A percentile compares a stretch with the other conserved stretches of the same genome.
These are phyloP conservation scores for Mimumesa dahlbomi DNA, from an alignment of 2,888 invertebrate species.

Conservation along the genomic window DNA sequence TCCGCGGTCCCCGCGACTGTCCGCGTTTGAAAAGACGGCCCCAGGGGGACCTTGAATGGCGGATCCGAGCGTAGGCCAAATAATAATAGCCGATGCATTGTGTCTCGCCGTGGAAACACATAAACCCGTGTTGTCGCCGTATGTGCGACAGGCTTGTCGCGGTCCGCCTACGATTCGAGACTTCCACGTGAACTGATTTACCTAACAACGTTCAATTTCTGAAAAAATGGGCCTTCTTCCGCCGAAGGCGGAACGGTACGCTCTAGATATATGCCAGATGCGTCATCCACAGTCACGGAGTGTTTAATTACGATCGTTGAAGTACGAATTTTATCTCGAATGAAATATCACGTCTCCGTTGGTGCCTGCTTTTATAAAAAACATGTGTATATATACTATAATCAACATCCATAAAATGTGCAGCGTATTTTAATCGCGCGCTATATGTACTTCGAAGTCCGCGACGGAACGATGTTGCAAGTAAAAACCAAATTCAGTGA, in stretches of 20 bases:
- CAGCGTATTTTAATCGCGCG: not conserved
- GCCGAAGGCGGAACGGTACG: no score
- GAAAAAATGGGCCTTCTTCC: no score
- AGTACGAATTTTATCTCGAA: slow-evolving; percentile 14
- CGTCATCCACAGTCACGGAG: slow-evolving; percentile 7
- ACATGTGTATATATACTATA: no score
- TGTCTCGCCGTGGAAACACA: slow-evolving; percentile 25
- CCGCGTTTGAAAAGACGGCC: slow-evolving; percentile 43
- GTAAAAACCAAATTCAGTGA: slow-evolving; percentile 15
- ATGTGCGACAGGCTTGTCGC: slow-evolving; percentile 10
- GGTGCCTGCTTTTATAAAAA: no score
- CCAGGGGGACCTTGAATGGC: slow-evolving; percentile 44
- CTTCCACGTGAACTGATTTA: slow-evolving; percentile 43
- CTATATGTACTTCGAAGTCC: not conserved
- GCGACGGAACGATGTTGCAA: slow-evolving; percentile 1
- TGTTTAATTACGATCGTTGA: slow-evolving; percentile 30
- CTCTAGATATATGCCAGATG: not conserved
- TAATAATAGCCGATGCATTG: slow-evolving; percentile 32
- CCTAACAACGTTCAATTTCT: not conserved
- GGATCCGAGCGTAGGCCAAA: slow-evolving; percentile 41
- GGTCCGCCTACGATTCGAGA: slow-evolving; percentile 39
- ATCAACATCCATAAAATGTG: slow-evolving; percentile 31
- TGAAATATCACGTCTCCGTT: slow-evolving; percentile 8
- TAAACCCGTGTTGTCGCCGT: slow-evolving; percentile 29
- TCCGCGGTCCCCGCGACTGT: slow-evolving; percentile 10